phyloP scores from a whole-genome alignment of 1,140 invertebrate genomes.

The Adoxophyes honmai region DNA sequence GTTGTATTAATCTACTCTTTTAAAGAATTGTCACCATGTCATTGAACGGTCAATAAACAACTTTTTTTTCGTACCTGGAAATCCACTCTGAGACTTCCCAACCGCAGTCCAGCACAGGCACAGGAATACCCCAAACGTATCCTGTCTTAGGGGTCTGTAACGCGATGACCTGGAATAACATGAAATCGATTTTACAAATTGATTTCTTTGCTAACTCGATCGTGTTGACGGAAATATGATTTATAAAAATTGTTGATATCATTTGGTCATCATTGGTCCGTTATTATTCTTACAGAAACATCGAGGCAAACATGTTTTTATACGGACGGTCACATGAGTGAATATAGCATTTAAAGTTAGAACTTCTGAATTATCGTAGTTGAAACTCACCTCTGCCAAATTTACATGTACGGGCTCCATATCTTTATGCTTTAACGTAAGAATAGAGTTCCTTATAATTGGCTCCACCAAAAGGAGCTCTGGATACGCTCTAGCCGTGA shows the following conservation, averaged over 20 bases:
- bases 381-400: constrained; percentile 69
- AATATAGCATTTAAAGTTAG: too few relatives aligned
- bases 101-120: constrained; percentile 80
- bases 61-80: constrained; percentile 74
- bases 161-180: constrained; percentile 39
- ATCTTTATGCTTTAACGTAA: constrained; percentile 72
- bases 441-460: constrained; percentile 63
- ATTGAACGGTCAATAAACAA: not conserved
- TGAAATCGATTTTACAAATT: too few relatives aligned
- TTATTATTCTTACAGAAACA: too few relatives aligned
- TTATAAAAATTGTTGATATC: constrained; percentile 3
- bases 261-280: too few relatives aligned
- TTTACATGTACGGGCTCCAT: constrained; percentile 77
- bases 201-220: too few relatives aligned
- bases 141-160: constrained; percentile 37
- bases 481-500: constrained; percentile 75
- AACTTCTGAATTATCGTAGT: too few relatives aligned
- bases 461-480: constrained; percentile 76
- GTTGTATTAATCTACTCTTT: too few relatives aligned
- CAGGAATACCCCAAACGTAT: constrained; percentile 57
- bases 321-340: too few relatives aligned
- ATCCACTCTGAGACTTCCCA: constrained; percentile 81
- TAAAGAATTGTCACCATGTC: too few relatives aligned
- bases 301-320: too few relatives aligned
- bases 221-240: not conserved